These are phyloP conservation scores for Escarpia spicata DNA, from an alignment of 2,888 invertebrate species.

Conservation along the genomic window DNA sequence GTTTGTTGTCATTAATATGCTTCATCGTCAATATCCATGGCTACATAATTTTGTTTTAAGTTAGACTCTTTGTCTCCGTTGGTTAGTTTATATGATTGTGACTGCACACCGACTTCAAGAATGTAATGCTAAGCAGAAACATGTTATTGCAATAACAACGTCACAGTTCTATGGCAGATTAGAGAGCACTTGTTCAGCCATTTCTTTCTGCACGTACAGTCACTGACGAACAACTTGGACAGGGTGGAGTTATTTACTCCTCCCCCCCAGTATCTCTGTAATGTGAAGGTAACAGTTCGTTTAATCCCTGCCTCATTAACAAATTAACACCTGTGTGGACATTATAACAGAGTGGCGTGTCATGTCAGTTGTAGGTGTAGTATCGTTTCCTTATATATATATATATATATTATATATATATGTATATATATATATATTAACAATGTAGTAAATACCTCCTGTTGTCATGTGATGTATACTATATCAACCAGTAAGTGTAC, in stretches of 20 bases:
- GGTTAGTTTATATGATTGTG: too few species aligned
- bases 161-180: not conserved
- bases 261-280: slow-evolving; percentile 1
- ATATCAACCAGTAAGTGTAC: not conserved
- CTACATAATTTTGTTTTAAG: too few species aligned
- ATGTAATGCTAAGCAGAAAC: not conserved
- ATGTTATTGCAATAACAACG: not conserved
- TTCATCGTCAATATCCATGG: too few species aligned
- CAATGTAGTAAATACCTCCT: not conserved
- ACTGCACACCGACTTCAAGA: too few species aligned
- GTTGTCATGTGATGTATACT: not conserved
- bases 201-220: slow-evolving; percentile 1
- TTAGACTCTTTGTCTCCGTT: too few species aligned
- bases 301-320: not conserved
- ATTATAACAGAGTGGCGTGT: not conserved
- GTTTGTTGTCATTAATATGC: too few species aligned
- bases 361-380: not conserved
- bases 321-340: not conserved
- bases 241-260: slow-evolving; percentile 25
- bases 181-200: not conserved
- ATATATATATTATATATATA: too few species aligned
- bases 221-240: slow-evolving; percentile 19
- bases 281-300: not conserved
- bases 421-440: not conserved
- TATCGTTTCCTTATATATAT: not conserved